Evolutionary conservation across 2,113 vertebrate species (phyloP).

Genomic region (Pelodiscus sinensis): DNA sequence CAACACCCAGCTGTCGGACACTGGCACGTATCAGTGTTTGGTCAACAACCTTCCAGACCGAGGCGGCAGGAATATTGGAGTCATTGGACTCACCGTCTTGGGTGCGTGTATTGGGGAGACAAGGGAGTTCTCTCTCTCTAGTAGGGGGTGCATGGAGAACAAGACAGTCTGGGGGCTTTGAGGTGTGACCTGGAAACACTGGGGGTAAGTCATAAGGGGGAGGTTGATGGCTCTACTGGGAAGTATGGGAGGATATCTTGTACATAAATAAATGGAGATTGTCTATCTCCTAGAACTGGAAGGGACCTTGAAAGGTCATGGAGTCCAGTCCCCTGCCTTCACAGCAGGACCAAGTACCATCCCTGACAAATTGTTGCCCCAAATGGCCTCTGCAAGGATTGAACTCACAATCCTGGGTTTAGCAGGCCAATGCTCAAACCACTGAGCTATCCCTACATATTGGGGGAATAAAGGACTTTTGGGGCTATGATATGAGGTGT

Average conservation of each 20-base stretch:
- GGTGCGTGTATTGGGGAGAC: conserved; percentile 80
- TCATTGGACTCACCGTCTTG: conserved; percentile 95
- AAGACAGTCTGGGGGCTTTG: background rate
- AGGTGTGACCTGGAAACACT: background rate
- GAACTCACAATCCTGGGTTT: too few relatives aligned
- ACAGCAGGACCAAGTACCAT: too few relatives aligned
- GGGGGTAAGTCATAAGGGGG: background rate
- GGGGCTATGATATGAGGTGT: background rate
- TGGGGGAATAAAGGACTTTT: background rate
- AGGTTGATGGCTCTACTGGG: background rate
- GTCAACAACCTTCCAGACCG: conserved; percentile 98
- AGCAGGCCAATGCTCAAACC: too few relatives aligned
- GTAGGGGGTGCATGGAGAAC: background rate
- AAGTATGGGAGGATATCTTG: background rate
- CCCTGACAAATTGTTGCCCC: too few relatives aligned
- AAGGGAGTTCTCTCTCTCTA: background rate
- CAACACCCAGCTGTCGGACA: conserved; percentile 96
- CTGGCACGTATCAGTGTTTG: conserved; percentile 98
- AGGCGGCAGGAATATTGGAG: conserved; percentile 94
- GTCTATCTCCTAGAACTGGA: too few relatives aligned
- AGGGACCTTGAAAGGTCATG: too few relatives aligned
- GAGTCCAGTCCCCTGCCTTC: too few relatives aligned
- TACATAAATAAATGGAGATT: too few relatives aligned
- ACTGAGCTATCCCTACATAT: too few relatives aligned
- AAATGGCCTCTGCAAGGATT: too few relatives aligned